Conservation (phyloP, 2,888 invertebrate genomes). For the Magallana nippona region DNA sequence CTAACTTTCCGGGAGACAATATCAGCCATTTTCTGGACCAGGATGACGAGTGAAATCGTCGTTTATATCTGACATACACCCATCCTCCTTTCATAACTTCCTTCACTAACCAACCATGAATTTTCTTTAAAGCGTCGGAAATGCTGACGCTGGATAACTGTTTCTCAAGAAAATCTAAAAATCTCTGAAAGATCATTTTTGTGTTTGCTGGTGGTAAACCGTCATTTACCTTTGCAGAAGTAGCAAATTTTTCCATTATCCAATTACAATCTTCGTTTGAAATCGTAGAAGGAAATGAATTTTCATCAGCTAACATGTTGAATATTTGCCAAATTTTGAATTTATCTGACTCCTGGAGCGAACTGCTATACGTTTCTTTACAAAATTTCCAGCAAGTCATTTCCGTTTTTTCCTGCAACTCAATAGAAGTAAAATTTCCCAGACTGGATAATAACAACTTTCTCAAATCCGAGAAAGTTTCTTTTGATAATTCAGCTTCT, state of each 20-base stretch:
- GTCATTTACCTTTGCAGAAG: not conserved
- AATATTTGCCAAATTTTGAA: constrained; percentile 51
- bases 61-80: constrained; percentile 51
- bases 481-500: not conserved
- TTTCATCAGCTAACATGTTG: constrained; percentile 47
- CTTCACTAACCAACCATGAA: constrained; percentile 52
- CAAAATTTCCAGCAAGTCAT: not conserved
- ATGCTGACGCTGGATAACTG: constrained; percentile 3
- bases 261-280: constrained; percentile 45
- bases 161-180: not conserved
- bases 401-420: constrained; percentile 43
- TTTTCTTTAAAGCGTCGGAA: constrained; percentile 44
- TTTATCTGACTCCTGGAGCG: constrained; percentile 3
- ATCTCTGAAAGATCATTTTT: not conserved
- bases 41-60: constrained; percentile 54
- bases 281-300: constrained; percentile 49
- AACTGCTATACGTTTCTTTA: constrained; percentile 38
- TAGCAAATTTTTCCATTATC: constrained; percentile 49
- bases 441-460: constrained; percentile 2
- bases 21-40: constrained; percentile 55
- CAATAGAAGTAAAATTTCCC: not conserved
- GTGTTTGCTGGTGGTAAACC: not conserved
- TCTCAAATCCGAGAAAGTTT: constrained; percentile 10
- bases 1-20: constrained; percentile 46
- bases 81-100: constrained; percentile 55